Conservation (phyloP, 2,888 invertebrate species). For the Pachliopta kotzebuea region DNA sequence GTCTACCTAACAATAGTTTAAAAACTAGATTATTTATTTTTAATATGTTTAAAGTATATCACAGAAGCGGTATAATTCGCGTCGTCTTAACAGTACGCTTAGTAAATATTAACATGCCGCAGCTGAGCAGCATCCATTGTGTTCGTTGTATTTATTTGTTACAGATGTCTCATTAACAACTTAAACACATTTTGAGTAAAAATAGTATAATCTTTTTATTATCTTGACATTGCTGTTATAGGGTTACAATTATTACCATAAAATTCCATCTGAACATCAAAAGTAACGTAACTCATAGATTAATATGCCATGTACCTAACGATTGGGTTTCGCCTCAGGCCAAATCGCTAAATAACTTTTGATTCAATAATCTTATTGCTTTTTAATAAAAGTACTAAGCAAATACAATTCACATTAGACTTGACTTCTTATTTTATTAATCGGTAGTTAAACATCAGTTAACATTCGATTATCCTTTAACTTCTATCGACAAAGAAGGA, state of each 20-base stretch:
- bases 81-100: conserved; percentile 1
- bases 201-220: not conserved
- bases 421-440: not conserved
- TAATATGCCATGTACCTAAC: conserved; percentile 7
- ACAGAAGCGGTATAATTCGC: not conserved
- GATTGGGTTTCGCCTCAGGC: not conserved
- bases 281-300: not conserved
- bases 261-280: conserved; percentile 14
- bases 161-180: not conserved
- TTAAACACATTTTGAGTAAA: not conserved
- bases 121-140: not conserved
- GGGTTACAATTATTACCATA: not conserved
- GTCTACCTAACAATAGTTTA: too few relatives aligned
- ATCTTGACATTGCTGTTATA: not conserved
- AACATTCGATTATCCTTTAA: conserved; percentile 1
- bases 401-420: not conserved
- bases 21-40: not conserved
- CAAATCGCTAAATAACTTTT: not conserved
- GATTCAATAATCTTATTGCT: conserved; percentile 2
- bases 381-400: conserved; percentile 4
- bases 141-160: not conserved
- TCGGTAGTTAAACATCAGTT: not conserved
- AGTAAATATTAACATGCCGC: conserved; percentile 1
- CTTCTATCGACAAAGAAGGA: not conserved
- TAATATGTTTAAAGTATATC: not conserved